phyloP scores from a whole-genome alignment of 35 echinoderm and acorn worm genomes.

The Chiridota heheva region DNA sequence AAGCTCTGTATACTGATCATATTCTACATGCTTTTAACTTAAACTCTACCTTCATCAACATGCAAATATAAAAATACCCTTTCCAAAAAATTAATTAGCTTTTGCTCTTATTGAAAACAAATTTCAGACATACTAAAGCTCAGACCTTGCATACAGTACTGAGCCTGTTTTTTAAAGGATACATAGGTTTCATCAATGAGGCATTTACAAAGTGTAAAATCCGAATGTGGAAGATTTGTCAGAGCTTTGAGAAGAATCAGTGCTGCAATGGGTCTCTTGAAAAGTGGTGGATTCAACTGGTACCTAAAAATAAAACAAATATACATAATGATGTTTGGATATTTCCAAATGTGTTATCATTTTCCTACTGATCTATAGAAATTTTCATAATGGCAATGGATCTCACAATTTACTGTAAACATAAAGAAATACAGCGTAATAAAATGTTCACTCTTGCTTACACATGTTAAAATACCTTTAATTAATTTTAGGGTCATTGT shows the following conservation, averaged over 20 bases:
- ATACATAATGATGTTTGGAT: not conserved
- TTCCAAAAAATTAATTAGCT: no score
- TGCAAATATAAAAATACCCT: no score
- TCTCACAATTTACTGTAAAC: not conserved
- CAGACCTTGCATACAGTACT: no score
- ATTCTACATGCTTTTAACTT: no score
- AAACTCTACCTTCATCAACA: no score
- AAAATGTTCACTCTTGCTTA: not conserved
- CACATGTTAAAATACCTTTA: not conserved
- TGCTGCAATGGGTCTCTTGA: constrained; percentile 66
- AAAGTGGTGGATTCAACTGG: constrained; percentile 86
- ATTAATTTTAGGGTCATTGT: not conserved
- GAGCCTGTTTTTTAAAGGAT: constrained; percentile 91
- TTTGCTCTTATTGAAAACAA: no score
- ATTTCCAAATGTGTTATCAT: not conserved
- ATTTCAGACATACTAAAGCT: no score
- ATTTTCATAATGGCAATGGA: not conserved
- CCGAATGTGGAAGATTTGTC: constrained; percentile 96
- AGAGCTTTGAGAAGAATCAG: constrained; percentile 85
- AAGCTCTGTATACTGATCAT: no score
- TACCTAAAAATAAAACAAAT: constrained; percentile 62
- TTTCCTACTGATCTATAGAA: not conserved
- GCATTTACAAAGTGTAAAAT: constrained; percentile 92
- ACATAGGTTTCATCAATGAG: constrained; percentile 94
- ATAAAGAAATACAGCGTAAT: not conserved